Percentiles rank a stretch among this genome's conserved stretches.
Evolutionary conservation across 2,888 invertebrate genomes (phyloP).

Genomic region (Acanthopleura granulata): DNA sequence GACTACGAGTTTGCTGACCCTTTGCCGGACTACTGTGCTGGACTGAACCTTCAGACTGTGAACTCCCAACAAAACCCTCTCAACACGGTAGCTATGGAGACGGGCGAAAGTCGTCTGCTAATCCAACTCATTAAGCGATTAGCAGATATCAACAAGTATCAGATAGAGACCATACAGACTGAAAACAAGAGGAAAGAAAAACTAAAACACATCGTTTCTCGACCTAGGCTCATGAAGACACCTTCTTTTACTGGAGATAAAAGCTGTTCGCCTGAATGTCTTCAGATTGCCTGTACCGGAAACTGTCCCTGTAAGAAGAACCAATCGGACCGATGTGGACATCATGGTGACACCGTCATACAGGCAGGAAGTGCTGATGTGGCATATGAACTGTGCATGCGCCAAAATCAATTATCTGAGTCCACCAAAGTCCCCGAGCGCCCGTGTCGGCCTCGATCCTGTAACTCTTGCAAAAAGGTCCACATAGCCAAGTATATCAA

Average conservation of each 20-base stretch:
- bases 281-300: conserved; percentile 58
- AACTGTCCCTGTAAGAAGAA: conserved; percentile 46
- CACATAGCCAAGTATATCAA: conserved; percentile 54
- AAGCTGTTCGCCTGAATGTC: conserved; percentile 52
- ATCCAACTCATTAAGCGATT: conserved; percentile 39
- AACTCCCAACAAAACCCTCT: conserved; percentile 27
- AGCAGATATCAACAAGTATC: conserved; percentile 50
- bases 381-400: conserved; percentile 54
- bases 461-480: conserved; percentile 46
- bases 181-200: conserved; percentile 41
- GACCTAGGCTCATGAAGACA: conserved; percentile 18
- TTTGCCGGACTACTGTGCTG: conserved; percentile 44
- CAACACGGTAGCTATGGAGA: conserved; percentile 26
- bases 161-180: conserved; percentile 51
- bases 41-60: conserved; percentile 47
- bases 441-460: conserved; percentile 40
- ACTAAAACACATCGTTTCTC: conserved; percentile 36
- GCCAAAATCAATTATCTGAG: conserved; percentile 33
- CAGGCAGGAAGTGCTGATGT: conserved; percentile 30
- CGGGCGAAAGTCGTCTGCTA: neutral
- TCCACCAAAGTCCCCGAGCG: conserved; percentile 32
- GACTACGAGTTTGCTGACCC: conserved; percentile 51
- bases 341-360: neutral
- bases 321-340: neutral
- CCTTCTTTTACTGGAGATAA: conserved; percentile 31